Base-by-base conservation (phyloP, 2,797 vertebrate genomes). In the Threskiornis aethiopicus region DNA sequence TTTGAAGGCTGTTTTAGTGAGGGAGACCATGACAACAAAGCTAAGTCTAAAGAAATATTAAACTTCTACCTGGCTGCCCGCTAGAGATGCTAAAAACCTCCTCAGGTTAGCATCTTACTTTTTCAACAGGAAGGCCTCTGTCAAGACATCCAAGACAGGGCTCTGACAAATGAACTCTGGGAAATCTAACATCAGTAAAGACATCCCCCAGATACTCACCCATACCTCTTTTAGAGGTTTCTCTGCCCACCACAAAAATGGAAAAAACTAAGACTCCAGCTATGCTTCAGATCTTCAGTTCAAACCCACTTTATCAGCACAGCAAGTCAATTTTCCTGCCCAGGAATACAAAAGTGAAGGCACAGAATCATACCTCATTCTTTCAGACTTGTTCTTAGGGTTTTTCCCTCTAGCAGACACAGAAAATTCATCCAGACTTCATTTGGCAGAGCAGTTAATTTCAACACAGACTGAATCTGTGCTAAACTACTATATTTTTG, bases 1-100 rank as follows among this genome's bases (percentile, higher is more conserved):
- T 94, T 92, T 84, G 86, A 95, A 95, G 84, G 70, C 31, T 93
- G 70, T 77, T 90, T 55, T 67, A 91, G 52, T 21, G 44, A 85
- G 64, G 71, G 81, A 93, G 67, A 71, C 49, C 87, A 88, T 1
- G 58, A 86, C 79, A 93, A 71, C 76, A 93, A 71, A 89, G 82
- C 31, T 17, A 84, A n/a, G 35, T 25, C 54, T 61, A 65, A 88
- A 77, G 67, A 85, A 94, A 75, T 70, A 80, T 16, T 78, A 69
- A 82, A 85, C 42, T 76, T 90, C 39, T 61, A 79, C 66, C 46
- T 72, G 49, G 24, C 37, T 81, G 84, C 70, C 83, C 5, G 0
- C 52, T 70, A 52, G 51, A 79, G 57, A 81, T 89, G 85, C 57
- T 65, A 51, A 88, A 91, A 93, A 76, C 24, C 57, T 88, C n/a